phyloP scores from a whole-genome alignment of 2,113 vertebrate genomes.

The Forbesichthys papilliferus region DNA sequence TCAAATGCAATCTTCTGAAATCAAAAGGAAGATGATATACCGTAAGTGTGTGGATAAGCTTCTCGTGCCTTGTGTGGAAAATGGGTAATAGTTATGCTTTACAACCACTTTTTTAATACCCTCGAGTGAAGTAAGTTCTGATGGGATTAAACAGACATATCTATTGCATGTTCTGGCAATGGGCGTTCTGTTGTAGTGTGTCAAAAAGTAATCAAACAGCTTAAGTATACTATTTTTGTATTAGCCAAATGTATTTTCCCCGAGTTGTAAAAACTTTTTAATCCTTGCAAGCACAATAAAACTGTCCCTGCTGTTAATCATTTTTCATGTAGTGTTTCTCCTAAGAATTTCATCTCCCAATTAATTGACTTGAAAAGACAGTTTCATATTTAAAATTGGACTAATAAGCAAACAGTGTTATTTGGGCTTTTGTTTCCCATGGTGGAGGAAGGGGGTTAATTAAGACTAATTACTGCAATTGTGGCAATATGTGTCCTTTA shows the following conservation, averaged over 20 bases:
- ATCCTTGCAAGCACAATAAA: slow-evolving; percentile 33
- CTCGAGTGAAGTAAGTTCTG: neutral
- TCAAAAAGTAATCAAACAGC: slow-evolving; percentile 41
- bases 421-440: slow-evolving; percentile 6
- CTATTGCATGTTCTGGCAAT: neutral
- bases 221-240: slow-evolving; percentile 25
- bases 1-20: neutral
- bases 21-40: neutral
- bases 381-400: slow-evolving; percentile 28
- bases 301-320: slow-evolving; percentile 32
- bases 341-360: slow-evolving; percentile 18
- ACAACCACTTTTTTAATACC: neutral
- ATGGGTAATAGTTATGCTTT: neutral
- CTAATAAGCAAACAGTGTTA: slow-evolving; percentile 22
- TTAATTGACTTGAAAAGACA: slow-evolving; percentile 41
- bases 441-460: too few relatives aligned
- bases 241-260: slow-evolving; percentile 23
- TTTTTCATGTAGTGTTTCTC: slow-evolving; percentile 22
- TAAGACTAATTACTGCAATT: neutral
- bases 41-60: neutral
- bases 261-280: slow-evolving; percentile 29
- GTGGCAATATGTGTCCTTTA: slow-evolving; percentile 49
- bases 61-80: too few relatives aligned
- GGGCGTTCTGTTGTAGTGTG: slow-evolving; percentile 10
- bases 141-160: slow-evolving; percentile 2